These are phyloP conservation scores for Aricia artaxerxes DNA, from an alignment of 2,888 invertebrate genomes.

Conservation along the genomic window DNA sequence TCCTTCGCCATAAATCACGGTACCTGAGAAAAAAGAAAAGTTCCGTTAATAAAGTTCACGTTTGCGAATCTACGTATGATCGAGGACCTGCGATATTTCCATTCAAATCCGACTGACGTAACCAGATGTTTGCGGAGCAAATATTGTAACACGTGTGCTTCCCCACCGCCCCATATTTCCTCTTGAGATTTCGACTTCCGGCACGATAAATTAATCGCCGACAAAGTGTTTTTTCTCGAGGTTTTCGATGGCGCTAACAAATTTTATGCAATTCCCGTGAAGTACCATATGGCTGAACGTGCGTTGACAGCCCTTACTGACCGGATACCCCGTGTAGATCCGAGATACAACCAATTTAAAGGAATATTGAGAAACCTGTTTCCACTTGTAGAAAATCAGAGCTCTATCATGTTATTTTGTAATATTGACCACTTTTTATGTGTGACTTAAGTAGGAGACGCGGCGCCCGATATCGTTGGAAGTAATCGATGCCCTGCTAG, in stretches of 20 bases:
- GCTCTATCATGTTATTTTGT: conserved; percentile 45
- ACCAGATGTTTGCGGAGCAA: conserved; percentile 76
- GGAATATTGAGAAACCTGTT: conserved; percentile 53
- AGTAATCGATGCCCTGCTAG: conserved; percentile 67
- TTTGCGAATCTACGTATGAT: conserved; percentile 41
- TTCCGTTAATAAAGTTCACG: conserved; percentile 34
- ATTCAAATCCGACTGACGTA: conserved; percentile 54
- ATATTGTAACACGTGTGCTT: conserved; percentile 80
- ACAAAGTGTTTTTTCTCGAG: conserved; percentile 62
- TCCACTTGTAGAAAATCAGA: conserved; percentile 55
- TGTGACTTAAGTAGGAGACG: conserved; percentile 69
- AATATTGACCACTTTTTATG: conserved; percentile 68
- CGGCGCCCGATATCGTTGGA: conserved; percentile 73
- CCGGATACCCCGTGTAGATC: conserved; percentile 57
- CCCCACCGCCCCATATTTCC: conserved; percentile 73
- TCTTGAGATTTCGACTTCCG: conserved; percentile 80
- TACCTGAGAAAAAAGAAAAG: conserved; percentile 68
- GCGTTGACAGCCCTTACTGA: conserved; percentile 53
- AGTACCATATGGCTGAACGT: conserved; percentile 60
- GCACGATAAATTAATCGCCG: conserved; percentile 73
- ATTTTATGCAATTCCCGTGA: conserved; percentile 51
- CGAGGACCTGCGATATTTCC: conserved; percentile 49
- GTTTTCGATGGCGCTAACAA: conserved; percentile 62
- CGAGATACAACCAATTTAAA: conserved; percentile 47
- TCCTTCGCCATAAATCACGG: conserved; percentile 73